Evolutionary conservation across 2,888 invertebrate species (phyloP).

Genomic region (Orchestes rusci): DNA sequence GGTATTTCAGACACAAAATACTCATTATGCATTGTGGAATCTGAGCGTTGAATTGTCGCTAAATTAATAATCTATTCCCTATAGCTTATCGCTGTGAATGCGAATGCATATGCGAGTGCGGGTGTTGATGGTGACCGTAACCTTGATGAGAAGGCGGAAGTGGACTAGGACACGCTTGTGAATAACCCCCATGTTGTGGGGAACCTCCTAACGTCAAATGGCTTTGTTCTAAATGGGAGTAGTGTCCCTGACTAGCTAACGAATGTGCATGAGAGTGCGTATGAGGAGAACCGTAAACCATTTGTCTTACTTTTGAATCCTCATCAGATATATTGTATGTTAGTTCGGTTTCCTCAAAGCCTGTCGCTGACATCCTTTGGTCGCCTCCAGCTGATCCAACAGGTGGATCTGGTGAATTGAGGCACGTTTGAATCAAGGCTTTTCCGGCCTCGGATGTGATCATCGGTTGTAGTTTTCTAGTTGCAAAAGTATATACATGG

Average conservation of each 20-base stretch:
- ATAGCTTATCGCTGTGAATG: conserved; percentile 70
- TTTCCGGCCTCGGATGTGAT: conserved; percentile 97
- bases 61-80: too few species aligned
- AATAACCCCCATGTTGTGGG: conserved; percentile 50
- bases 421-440: conserved; percentile 95
- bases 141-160: conserved; percentile 54
- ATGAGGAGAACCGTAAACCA: conserved; percentile 70
- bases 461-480: conserved; percentile 97
- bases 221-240: conserved; percentile 41
- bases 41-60: too few species aligned
- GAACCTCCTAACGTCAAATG: conserved; percentile 43
- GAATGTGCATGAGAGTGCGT: conserved; percentile 60
- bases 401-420: conserved; percentile 93
- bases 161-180: conserved; percentile 66
- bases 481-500: conserved; percentile 99
- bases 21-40: too few species aligned
- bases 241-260: conserved; percentile 41
- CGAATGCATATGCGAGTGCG: conserved; percentile 61
- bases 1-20: too few species aligned
- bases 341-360: conserved; percentile 97
- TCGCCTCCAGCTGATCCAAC: conserved; percentile 56
- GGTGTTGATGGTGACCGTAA: conserved; percentile 62
- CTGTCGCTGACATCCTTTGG: conserved; percentile 96
- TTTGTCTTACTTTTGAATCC: conserved; percentile 95
- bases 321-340: conserved; percentile 94